Evolutionary conservation across 2,888 invertebrate genomes (phyloP).

Genomic region (Zelleria hepariella): DNA sequence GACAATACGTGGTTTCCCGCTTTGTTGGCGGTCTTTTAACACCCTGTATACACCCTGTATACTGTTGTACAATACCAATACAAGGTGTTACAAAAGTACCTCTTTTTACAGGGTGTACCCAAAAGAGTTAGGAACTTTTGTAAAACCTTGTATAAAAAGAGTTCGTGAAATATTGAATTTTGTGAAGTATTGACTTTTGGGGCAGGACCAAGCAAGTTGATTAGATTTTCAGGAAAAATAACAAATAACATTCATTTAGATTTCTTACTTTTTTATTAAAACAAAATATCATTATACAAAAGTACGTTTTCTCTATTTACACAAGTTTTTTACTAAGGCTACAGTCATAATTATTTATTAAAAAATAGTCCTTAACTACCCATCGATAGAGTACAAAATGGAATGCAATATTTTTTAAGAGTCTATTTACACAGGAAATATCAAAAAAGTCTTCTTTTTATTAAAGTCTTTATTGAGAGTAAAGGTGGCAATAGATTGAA

Average conservation of each 20-base stretch:
- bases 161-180: no score
- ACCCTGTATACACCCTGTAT: no score
- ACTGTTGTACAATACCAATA: no score
- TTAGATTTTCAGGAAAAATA: neutral
- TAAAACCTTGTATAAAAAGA: no score
- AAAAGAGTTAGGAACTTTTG: no score
- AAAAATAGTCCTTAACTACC: constrained; percentile 38
- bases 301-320: constrained; percentile 26
- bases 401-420: constrained; percentile 22
- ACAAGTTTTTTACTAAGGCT: constrained; percentile 45
- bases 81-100: no score
- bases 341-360: constrained; percentile 23
- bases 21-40: no score
- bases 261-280: constrained; percentile 38
- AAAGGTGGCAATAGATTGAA: neutral
- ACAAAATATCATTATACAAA: constrained; percentile 49
- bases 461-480: constrained; percentile 9
- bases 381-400: constrained; percentile 25
- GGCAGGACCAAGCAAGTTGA: neutral
- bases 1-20: no score
- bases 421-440: constrained; percentile 16
- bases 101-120: no score
- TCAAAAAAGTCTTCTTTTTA: constrained; percentile 9
- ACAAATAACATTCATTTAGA: constrained; percentile 15
- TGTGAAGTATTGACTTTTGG: no score